Conservation (phyloP, 2,888 invertebrate species). For the Oxytorus armatus region DNA sequence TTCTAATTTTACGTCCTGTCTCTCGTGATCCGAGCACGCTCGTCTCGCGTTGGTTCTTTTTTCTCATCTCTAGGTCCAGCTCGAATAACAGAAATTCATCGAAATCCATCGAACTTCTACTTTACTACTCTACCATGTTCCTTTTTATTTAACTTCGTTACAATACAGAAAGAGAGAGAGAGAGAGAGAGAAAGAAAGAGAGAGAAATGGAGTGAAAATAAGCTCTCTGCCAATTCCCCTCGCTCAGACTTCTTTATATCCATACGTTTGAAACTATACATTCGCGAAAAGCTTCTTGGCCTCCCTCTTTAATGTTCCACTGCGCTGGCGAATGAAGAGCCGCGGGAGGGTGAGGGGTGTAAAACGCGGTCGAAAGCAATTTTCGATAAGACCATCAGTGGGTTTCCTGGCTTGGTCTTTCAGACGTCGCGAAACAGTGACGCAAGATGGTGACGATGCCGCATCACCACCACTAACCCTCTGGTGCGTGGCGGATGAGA, state of each 20-base stretch:
- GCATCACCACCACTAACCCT: conserved; percentile 19
- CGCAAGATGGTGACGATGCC: conserved; percentile 33
- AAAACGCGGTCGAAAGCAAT: conserved; percentile 50
- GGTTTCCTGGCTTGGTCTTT: conserved; percentile 38
- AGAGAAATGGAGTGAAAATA: conserved; percentile 7
- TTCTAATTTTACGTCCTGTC: conserved; percentile 76
- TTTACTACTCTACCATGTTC: not conserved
- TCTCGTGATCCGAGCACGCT: conserved; percentile 27
- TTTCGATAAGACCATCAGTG: conserved; percentile 53
- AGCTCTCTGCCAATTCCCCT: conserved; percentile 1
- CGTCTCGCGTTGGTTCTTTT: conserved; percentile 44
- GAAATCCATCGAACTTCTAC: conserved; percentile 32
- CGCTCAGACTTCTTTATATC: conserved; percentile 9
- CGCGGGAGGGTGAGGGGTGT: not conserved
- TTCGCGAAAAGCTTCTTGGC: conserved; percentile 21
- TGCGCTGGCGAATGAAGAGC: not conserved
- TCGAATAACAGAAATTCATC: conserved; percentile 70
- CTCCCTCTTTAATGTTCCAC: not conserved
- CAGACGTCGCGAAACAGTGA: conserved; percentile 51
- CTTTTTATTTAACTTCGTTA: conserved; percentile 1
- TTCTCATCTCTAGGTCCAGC: conserved; percentile 74
- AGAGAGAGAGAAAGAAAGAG: conserved; percentile 5
- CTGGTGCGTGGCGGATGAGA: not conserved
- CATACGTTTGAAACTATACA: conserved; percentile 9
- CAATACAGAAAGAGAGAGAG: conserved; percentile 11